Percentiles rank a stretch among this genome's conserved stretches.
phyloP scores from a whole-genome alignment of 2,888 invertebrate species.

The Caenorhabditis sp. region DNA sequence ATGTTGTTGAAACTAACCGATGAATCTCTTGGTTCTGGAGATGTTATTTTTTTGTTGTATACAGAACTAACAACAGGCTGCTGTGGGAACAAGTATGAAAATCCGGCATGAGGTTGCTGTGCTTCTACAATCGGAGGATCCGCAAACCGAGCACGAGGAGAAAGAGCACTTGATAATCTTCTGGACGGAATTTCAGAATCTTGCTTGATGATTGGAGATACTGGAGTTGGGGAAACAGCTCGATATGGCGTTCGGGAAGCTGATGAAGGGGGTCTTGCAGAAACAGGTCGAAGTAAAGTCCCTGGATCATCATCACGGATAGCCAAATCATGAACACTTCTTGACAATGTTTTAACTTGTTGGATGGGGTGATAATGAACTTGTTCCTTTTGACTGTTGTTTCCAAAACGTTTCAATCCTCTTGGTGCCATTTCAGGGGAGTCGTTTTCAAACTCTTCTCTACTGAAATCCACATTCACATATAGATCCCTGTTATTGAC shows the following conservation, averaged over 20 bases:
- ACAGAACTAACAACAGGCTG: constrained; percentile 76
- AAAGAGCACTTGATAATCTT: constrained; percentile 59
- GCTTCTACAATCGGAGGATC: constrained; percentile 75
- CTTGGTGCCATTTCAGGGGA: constrained; percentile 65
- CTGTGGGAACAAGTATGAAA: constrained; percentile 79
- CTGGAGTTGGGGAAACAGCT: constrained; percentile 62
- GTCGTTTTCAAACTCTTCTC: constrained; percentile 56
- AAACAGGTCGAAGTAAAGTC: constrained; percentile 66
- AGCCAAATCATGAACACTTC: constrained; percentile 72
- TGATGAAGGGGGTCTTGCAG: constrained; percentile 64
- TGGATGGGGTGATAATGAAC: constrained; percentile 72
- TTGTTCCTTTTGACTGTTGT: constrained; percentile 62
- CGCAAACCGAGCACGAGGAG: constrained; percentile 74
- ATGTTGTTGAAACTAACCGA: neutral
- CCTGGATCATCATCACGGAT: constrained; percentile 65
- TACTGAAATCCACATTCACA: constrained; percentile 21
- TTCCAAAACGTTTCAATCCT: constrained; percentile 64
- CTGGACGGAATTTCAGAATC: constrained; percentile 56
- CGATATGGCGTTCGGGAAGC: constrained; percentile 55
- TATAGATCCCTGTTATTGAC: neutral
- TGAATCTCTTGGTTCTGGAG: constrained; percentile 71
- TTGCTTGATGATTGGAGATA: constrained; percentile 67
- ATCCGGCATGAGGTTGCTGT: constrained; percentile 77
- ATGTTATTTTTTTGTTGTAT: constrained; percentile 68
- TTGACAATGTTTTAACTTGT: constrained; percentile 67